Evolutionary conservation across 2,113 vertebrate species (phyloP), one percentile per base, ranked within the genome.

Genomic region (Agapornis roseicollis): DNA sequence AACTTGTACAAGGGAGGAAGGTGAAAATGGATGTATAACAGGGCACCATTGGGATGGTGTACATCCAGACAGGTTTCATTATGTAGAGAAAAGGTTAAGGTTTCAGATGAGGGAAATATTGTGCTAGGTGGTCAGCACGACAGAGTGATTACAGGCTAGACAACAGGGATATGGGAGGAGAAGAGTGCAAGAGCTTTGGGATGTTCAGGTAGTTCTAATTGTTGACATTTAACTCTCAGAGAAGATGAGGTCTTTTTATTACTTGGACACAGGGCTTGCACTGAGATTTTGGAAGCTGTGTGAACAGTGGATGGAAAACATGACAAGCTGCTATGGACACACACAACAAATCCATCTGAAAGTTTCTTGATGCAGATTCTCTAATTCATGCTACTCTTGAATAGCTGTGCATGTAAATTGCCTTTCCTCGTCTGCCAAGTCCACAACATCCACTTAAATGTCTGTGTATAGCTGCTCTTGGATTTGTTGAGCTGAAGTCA

Each of bases 401-500:
- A 70, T 78, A 82, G 42, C 53, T 89, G 61, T 52, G 56, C 41
- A 60, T 63, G 24, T 83, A 25, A 72, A 11, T 52, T 70, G 41
- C 50, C 68, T 92, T 96, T 96, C 85, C 73, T 96, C 78, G 35
- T 33, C 39, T 83, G n/a, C 91, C 50, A 74, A 89, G 44, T 70
- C 50, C 46, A 27, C 29, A 77, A 44, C 22, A 92, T 86, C 61
- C 66, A 84, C 44, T 92, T 89, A 70, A 92, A 81, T 83, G n/a
- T 77, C 71, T 85, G 20, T 71, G 47, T 94, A 68, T 97, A 97
- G 97, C 86, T 96, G 74, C 82, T 74, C 74, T 69, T 83, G 78
- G 82, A 69, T 93, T 94, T 72, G 17, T 64, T 95, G 88, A 97
- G 74, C 84, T 84, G 72, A 94, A 95, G 95, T 90, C 93, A 94